Evolutionary conservation across 2,888 invertebrate species (phyloP).

Genomic region (Endomychus coccineus): DNA sequence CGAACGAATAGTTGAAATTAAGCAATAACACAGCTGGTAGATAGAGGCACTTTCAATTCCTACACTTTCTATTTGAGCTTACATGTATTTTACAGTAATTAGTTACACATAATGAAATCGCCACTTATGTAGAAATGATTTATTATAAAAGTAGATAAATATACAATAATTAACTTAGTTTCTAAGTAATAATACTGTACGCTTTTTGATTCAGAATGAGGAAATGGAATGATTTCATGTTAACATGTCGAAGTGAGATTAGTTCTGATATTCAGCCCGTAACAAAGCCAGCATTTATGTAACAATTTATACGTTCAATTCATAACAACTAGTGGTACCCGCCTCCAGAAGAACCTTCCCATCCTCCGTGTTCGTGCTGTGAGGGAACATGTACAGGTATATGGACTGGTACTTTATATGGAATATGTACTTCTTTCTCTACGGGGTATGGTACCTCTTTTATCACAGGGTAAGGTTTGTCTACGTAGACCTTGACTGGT

Average conservation of each 20-base stretch:
- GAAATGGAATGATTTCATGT: slow-evolving; percentile 26
- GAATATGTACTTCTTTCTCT: slow-evolving; percentile 69
- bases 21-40: too few species aligned
- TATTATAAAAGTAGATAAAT: slow-evolving; percentile 34
- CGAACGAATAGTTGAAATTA: too few species aligned
- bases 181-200: slow-evolving; percentile 39
- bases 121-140: slow-evolving; percentile 28
- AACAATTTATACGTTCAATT: neutral
- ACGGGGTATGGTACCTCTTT: slow-evolving; percentile 68
- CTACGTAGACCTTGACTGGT: slow-evolving; percentile 70
- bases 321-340: slow-evolving; percentile 15
- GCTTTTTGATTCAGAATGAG: slow-evolving; percentile 27
- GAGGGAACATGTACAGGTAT: slow-evolving; percentile 54
- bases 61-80: too few species aligned
- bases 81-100: too few species aligned
- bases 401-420: slow-evolving; percentile 68
- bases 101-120: too few species aligned
- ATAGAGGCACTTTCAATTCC: too few species aligned
- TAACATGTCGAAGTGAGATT: slow-evolving; percentile 22
- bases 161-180: slow-evolving; percentile 40
- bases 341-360: too few species aligned
- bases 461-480: slow-evolving; percentile 73
- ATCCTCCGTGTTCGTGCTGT: slow-evolving; percentile 48
- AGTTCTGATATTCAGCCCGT: slow-evolving; percentile 18
- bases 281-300: neutral